A percentile compares a stretch with the other conserved stretches of the same genome.
These are phyloP conservation scores for Leptocoma aspasia DNA, from an alignment of 2,113 vertebrate genomes.

Conservation along the genomic window DNA sequence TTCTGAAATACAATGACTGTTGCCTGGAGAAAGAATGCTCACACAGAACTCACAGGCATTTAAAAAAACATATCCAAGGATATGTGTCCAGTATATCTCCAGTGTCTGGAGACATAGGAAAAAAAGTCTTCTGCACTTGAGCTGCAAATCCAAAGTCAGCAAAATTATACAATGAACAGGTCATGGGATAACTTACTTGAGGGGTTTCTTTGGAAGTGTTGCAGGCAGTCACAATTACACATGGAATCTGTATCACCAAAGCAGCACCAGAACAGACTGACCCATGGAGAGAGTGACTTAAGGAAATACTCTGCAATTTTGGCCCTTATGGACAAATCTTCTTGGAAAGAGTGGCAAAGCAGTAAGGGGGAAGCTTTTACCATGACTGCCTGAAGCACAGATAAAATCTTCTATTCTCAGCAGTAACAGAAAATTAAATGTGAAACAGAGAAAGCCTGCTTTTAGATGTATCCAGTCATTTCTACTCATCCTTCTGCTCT, in stretches of 20 bases:
- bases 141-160: not conserved
- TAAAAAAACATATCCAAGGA: not conserved
- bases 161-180: not conserved
- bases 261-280: not conserved
- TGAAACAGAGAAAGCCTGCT: not conserved
- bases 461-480: not conserved
- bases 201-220: not conserved
- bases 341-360: not conserved
- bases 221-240: not conserved
- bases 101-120: not conserved
- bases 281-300: not conserved
- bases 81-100: not conserved
- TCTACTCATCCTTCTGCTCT: not conserved
- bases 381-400: not conserved
- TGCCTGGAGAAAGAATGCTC: not conserved
- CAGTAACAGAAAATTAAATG: not conserved
- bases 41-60: not conserved
- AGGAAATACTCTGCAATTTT: not conserved
- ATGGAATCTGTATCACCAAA: not conserved
- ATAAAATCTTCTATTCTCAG: not conserved
- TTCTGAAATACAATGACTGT: conserved; percentile 53
- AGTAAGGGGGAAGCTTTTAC: not conserved
- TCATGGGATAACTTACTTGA: not conserved
- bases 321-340: not conserved
- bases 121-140: not conserved